Base-by-base conservation (phyloP, 2,888 invertebrate species). In the Acrocyrtus sp. region DNA sequence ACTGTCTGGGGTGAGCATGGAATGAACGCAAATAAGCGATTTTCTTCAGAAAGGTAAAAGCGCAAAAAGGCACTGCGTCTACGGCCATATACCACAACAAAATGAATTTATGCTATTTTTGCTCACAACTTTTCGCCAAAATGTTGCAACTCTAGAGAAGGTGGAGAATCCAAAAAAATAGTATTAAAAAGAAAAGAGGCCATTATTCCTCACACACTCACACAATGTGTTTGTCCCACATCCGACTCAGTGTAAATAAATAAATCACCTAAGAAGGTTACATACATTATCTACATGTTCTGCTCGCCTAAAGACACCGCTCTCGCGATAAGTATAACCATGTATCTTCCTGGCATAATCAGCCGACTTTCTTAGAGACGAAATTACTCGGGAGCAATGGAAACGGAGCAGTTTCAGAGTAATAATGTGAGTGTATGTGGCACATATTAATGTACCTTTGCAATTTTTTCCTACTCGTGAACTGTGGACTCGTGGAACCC, bases 1-100 rank as follows among this genome's bases (percentile, higher is more conserved):
- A 67, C 67, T 67, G 67, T 67, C 67, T 58, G 57, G 67, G 67
- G 67, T 67, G 58, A 67, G 58, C 58, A 67, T 26, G 39, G 48
- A 58, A n/a, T n/a, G n/a, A n/a, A n/a, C 34, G 66, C 39, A 66
- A 66, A 66, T 48, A 65, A 65, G 48, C 48, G 45, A 48, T 65
- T 47, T n/a, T 47, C 29, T 48, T 21, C 21, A 50, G n/a, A 19
- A 54, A 34, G 5, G 21, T 21, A 54, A 51, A 15, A 12, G 39
- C 6, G 34, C 3, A 29, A 34, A 41, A 19, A 57, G n/a, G 39
- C 5, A 17, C 15, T 57, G 12, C 24, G 21, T 41, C 19, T 15
- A 41, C 43, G 22, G 21, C 21, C 8, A n/a, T 45, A 45, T 5
- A 15, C 10, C 17, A 19, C 1, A 34, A n/a, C 29, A 34, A 4